A percentile compares a stretch with the other conserved stretches of the same genome.
These are phyloP conservation scores for Ameiurus melas DNA, from an alignment of 2,113 vertebrate species.

Conservation along the genomic window DNA sequence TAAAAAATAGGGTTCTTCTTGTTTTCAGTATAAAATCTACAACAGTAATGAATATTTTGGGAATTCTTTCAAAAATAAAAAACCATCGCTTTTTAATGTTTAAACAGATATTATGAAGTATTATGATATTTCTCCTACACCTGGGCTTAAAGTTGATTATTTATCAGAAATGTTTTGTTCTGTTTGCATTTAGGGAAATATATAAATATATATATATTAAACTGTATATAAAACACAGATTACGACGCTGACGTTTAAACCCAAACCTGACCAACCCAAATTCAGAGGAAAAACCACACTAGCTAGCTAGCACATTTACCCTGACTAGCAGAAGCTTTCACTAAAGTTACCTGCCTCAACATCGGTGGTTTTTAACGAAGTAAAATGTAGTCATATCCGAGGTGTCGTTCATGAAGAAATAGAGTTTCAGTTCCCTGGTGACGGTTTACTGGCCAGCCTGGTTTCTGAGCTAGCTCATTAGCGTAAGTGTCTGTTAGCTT, in stretches of 20 bases:
- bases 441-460: conserved; percentile 1
- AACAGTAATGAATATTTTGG: not conserved
- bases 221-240: not conserved
- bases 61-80: no score
- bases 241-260: no score
- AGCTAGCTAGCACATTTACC: not conserved
- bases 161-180: no score
- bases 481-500: not conserved
- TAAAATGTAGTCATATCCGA: not conserved
- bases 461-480: conserved; percentile 10
- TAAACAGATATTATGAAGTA: no score
- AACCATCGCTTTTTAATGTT: no score
- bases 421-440: conserved; percentile 57
- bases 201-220: not conserved
- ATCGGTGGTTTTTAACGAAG: not conserved
- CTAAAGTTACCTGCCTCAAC: not conserved
- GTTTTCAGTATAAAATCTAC: not conserved
- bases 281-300: not conserved
- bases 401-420: not conserved
- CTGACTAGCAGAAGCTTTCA: not conserved
- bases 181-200: no score
- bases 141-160: no score
- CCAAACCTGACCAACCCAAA: not conserved
- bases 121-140: no score
- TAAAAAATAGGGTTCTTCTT: not conserved